Percentiles rank a stretch among this genome's conserved stretches.
Conservation (phyloP, 2,797 vertebrate species). For the Tapera naevia region DNA sequence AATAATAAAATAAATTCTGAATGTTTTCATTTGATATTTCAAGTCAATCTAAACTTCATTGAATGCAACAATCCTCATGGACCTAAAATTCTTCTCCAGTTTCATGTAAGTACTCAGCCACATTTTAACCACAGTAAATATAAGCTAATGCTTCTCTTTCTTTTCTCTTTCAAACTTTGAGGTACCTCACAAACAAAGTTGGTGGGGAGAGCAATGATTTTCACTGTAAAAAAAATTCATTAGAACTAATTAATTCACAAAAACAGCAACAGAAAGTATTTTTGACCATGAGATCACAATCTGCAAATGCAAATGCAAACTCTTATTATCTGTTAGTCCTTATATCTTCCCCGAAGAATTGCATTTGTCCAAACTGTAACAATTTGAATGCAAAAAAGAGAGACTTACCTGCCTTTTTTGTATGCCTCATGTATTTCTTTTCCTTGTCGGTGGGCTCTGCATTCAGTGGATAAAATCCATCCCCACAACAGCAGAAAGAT, state of each 20-base stretch:
- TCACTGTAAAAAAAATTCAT: conserved; percentile 1
- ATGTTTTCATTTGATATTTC: not conserved
- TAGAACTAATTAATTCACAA: not conserved
- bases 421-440: conserved; percentile 77
- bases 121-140: not conserved
- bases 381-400: not conserved
- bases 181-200: not conserved
- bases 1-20: not conserved
- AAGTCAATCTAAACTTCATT: not conserved
- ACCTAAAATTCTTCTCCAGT: not conserved
- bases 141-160: not conserved
- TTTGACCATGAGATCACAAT: not conserved
- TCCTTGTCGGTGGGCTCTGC: conserved; percentile 66
- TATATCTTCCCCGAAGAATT: not conserved
- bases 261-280: not conserved
- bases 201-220: not conserved
- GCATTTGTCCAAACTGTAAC: not conserved
- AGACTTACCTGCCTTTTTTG: conserved; percentile 85
- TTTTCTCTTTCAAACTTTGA: not conserved
- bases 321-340: not conserved
- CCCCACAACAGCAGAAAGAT: conserved; percentile 81
- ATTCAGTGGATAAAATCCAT: conserved; percentile 79
- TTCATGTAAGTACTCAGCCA: not conserved
- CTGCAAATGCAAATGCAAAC: conserved; percentile 11
- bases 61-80: not conserved